These are phyloP conservation scores for Spatula versicolor DNA, from an alignment of 2,797 vertebrate species.

Conservation along the genomic window DNA sequence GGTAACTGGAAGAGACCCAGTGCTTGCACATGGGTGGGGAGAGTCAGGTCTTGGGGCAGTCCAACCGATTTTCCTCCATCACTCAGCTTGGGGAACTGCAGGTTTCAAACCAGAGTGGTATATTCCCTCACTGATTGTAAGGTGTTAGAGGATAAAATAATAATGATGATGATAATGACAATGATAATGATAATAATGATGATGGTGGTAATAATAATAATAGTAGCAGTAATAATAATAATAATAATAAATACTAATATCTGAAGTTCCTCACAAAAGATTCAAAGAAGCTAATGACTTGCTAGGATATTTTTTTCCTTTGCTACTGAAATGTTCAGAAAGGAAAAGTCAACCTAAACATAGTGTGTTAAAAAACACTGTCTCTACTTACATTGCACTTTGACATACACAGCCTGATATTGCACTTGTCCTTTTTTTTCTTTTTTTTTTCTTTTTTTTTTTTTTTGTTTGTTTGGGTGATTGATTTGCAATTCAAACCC, in stretches of 20 bases:
- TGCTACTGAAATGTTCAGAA: not conserved
- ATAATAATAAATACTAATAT: not conserved
- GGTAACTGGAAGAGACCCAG: slow-evolving; percentile 36
- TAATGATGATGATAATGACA: no score
- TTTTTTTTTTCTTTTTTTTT: not conserved
- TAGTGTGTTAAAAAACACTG: not conserved
- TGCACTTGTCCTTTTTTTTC: not conserved
- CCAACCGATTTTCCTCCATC: not conserved
- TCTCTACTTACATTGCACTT: not conserved
- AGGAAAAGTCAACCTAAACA: not conserved
- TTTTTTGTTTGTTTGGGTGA: not conserved
- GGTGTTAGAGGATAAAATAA: not conserved
- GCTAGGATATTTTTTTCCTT: not conserved
- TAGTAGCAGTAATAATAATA: no score
- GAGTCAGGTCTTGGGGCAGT: not conserved
- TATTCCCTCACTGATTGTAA: not conserved
- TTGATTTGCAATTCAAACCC: slow-evolving; percentile 65
- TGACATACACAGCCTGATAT: not conserved
- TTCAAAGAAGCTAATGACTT: not conserved
- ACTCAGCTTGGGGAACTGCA: slow-evolving; percentile 6
- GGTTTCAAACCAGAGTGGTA: slow-evolving; percentile 31
- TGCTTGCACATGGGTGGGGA: not conserved
- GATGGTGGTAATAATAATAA: no score
- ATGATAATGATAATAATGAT: no score
- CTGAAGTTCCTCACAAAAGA: not conserved